Evolutionary conservation across 1,140 invertebrate genomes (phyloP).

Genomic region (Lepeophtheirus salmonis): DNA sequence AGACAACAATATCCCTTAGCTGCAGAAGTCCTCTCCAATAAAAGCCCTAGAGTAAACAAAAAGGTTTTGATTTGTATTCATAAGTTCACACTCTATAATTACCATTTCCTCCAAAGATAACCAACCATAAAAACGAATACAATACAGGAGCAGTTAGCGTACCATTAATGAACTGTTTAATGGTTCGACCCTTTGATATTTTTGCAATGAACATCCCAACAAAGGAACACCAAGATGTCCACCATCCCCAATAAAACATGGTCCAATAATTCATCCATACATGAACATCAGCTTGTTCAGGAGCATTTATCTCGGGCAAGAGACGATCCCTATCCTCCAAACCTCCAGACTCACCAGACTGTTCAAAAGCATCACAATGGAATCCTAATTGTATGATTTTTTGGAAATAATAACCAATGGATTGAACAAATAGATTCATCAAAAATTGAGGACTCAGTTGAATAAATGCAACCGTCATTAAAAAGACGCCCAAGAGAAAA

Average conservation of each 20-base stretch:
- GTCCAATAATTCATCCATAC: slow-evolving; percentile 15
- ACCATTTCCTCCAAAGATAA: slow-evolving; percentile 12
- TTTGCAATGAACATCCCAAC: slow-evolving; percentile 18
- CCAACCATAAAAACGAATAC: slow-evolving; percentile 11
- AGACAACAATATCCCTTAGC: slow-evolving; percentile 5
- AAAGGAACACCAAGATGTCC: slow-evolving; percentile 14
- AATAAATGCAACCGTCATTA: slow-evolving; percentile 9
- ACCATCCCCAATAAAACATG: slow-evolving; percentile 14
- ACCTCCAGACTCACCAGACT: neutral
- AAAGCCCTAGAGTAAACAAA: too few relatives aligned
- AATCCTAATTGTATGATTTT: slow-evolving; percentile 4
- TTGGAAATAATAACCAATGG: slow-evolving; percentile 10
- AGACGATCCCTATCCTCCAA: neutral
- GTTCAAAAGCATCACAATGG: slow-evolving; percentile 15
- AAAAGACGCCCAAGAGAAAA: slow-evolving; percentile 2
- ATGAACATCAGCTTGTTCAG: neutral
- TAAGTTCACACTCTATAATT: too few relatives aligned
- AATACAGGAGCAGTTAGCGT: slow-evolving; percentile 6
- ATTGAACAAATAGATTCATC: slow-evolving; percentile 10
- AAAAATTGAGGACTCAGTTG: slow-evolving; percentile 5
- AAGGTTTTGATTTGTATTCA: too few relatives aligned
- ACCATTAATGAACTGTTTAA: slow-evolving; percentile 12
- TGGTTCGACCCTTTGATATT: slow-evolving; percentile 14
- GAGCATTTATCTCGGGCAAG: neutral
- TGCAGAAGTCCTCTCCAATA: neutral